Conservation (phyloP, 2,113 vertebrate genomes). For the Neodon shergylaensis region DNA sequence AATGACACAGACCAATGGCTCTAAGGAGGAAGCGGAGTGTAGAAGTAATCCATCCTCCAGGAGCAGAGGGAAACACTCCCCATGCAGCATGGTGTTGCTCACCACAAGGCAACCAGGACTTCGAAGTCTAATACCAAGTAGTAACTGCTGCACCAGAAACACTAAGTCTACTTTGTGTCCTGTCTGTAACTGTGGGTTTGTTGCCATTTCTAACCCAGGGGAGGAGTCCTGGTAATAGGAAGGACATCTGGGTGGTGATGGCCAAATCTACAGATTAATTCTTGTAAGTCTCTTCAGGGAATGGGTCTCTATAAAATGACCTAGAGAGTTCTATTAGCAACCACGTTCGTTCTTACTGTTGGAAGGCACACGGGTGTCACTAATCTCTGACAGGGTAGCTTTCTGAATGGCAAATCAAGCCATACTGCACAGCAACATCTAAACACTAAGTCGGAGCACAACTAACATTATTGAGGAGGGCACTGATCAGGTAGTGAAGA, state of each 20-base stretch:
- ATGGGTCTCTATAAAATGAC: background rate
- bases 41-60: background rate
- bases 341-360: background rate
- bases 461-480: background rate
- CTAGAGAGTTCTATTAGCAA: background rate
- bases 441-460: background rate
- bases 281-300: background rate
- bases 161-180: background rate
- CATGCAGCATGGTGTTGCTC: background rate
- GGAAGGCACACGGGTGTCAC: background rate
- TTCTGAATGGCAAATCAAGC: background rate
- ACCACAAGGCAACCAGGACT: background rate
- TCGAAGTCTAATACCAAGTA: background rate
- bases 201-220: background rate
- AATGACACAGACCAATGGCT: background rate
- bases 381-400: background rate
- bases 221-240: background rate
- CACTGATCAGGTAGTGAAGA: background rate
- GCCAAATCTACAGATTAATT: background rate
- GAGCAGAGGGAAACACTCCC: background rate
- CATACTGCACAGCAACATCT: background rate
- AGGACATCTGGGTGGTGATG: background rate
- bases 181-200: background rate
- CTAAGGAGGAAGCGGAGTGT: background rate
- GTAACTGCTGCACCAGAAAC: background rate